Base-by-base conservation (phyloP, 2,888 invertebrate genomes). In the Liposcelis brunnea region DNA sequence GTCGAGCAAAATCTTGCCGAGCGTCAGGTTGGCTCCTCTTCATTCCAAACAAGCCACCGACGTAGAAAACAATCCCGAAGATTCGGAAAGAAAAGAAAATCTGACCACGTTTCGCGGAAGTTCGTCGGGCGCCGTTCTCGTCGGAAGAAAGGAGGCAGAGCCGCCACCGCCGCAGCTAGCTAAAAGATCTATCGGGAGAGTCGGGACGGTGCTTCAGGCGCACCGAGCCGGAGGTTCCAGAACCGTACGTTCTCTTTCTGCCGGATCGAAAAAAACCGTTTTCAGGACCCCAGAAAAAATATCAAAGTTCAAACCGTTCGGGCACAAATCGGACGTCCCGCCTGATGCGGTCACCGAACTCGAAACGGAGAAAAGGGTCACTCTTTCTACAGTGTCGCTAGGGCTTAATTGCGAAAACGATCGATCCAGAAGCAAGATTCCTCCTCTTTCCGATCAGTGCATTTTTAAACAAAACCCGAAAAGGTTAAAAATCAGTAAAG, bases 401-500 rank as follows among this genome's bases (percentile, higher is more conserved):
- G 40, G 18, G 7, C 6, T 40, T 5, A 40, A 40, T 40, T 40
- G 40, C 21, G 12, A 16, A n/a, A 21, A 40, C 19, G 40, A 12
- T 19, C 16, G n/a, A 16, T 18, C n/a, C 15, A 40, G 19, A 18
- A 35, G 16, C 16, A 35, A 35, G 10, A 35, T 14, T 10, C 12
- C 40, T 12, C 19, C 40, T 6, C 10, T 21, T 3, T 12, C 18
- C 19, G 40, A 21, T 18, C 40, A 16, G 19, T 18, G 40, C 21
- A 18, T 21, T 14, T 40, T 40, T 18, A 40, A 40, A 19, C 40
- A 40, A 21, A 19, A 21, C 11, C 40, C 40, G 15, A 40, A 40
- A 40, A 14, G 40, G 11, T 19, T 40, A 7, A 40, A 40, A 40
- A 40, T 40, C 19, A 18, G 40, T 18, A 40, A 40, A 19, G 7